Conservation (phyloP, 2,113 vertebrate species). For the zebrafish (Danio rerio) region GRCz12tu NC_133179.1:17003001-17003500, state of each 20-base stretch:
- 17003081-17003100: not conserved
- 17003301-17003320: not conserved
- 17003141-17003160: not conserved
- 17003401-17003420: too few species aligned
- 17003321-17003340: not conserved
- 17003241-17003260: not conserved
- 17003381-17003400: too few species aligned
- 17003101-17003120: not conserved
- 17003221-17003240: not conserved
- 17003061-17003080: not conserved
- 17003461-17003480: not conserved
- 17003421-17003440: too few species aligned
- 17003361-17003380: too few species aligned
- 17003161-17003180: not conserved
- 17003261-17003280: not conserved
- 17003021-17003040: too few species aligned
- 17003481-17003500: not conserved
- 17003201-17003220: not conserved
- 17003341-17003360: too few species aligned
- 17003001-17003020: too few species aligned
- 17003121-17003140: not conserved
- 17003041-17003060: too few species aligned
- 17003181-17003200: conserved; percentile 3
- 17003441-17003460: not conserved
- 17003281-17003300: not conserved